Base-by-base conservation (phyloP, 2,797 vertebrate genomes). In the Sebastes nivosus region DNA sequence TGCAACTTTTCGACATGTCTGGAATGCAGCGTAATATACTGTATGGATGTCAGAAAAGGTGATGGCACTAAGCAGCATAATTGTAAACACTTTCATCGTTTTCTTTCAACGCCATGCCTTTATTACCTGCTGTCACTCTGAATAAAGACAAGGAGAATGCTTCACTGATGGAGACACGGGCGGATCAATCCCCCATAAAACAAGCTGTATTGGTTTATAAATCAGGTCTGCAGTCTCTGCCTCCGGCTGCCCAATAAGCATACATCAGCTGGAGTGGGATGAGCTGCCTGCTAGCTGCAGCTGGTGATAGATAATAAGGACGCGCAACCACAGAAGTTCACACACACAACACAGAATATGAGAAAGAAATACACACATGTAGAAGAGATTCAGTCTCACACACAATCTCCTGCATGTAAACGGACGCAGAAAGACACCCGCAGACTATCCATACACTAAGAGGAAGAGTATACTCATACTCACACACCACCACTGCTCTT, bases 121-220 rank as follows among this genome's bases (percentile, higher is more conserved):
- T 88, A 90, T 92, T 88, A 88, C 83, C 70, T 76, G 79, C 79
- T 88, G 89, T 90, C 91, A 85, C 67, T 88, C 88, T 75, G 78
- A 92, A 93, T 92, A 85, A 92, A 88, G 90, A 89, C 87, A 69
- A 87, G 72, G 70, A 58, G 82, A 87, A 89, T 67, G 66, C 76
- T 80, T 86, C 85, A 79, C 66, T 72, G 88, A 88, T 87, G 72
- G 84, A 84, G 90, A 88, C 70, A 72, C 78, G 8, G 80, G 76
- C 80, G 71, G 91, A 95, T 94, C 93, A 93, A 92, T 94, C 84
- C 79, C 57, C 77, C 83, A 90, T 93, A 91, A 94, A 93, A 90
- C 87, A 90, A 85, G 86, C 72, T 71, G 76, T 82, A 93, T 93
- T 92, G 88, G 82, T 92, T 92, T 82, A 90, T 93, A 90, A 92